Evolutionary conservation across 2,113 vertebrate species (phyloP).

Genomic region (Hippocampus mohnikei): DNA sequence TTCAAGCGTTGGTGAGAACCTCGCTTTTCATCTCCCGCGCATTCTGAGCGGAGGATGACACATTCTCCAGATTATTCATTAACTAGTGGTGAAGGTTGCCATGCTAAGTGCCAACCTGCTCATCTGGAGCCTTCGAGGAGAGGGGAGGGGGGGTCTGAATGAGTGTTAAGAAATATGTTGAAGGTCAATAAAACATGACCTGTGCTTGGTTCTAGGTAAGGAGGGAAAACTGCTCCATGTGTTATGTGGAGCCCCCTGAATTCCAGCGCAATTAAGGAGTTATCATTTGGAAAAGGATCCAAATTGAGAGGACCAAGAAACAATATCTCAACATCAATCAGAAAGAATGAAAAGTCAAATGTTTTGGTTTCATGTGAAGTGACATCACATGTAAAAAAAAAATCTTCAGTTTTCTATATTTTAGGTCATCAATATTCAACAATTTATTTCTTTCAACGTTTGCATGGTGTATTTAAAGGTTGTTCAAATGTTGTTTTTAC

Average conservation of each 20-base stretch:
- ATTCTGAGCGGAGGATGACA: not conserved
- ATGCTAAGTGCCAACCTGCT: slow-evolving; percentile 1
- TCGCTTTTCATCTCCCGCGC: not conserved
- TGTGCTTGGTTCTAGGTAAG: not conserved
- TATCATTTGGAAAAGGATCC: too few relatives aligned
- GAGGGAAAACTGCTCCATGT: not conserved
- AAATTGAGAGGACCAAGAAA: too few relatives aligned
- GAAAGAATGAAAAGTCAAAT: too few relatives aligned
- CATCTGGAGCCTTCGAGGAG: not conserved
- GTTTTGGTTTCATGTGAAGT: too few relatives aligned
- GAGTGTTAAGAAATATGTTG: not conserved
- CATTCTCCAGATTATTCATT: slow-evolving; percentile 5
- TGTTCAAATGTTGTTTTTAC: too few relatives aligned
- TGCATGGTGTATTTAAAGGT: too few relatives aligned
- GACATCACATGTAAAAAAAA: too few relatives aligned
- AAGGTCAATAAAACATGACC: not conserved
- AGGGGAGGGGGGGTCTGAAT: not conserved
- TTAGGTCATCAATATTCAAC: too few relatives aligned
- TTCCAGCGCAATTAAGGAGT: not conserved
- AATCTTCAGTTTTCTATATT: too few relatives aligned
- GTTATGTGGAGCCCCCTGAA: not conserved
- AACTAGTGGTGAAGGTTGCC: not conserved
- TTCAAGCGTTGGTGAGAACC: not conserved
- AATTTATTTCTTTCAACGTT: too few relatives aligned
- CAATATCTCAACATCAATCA: too few relatives aligned